phyloP scores from a whole-genome alignment of 2,797 vertebrate genomes.

The Synaphobranchus kaupii region DNA sequence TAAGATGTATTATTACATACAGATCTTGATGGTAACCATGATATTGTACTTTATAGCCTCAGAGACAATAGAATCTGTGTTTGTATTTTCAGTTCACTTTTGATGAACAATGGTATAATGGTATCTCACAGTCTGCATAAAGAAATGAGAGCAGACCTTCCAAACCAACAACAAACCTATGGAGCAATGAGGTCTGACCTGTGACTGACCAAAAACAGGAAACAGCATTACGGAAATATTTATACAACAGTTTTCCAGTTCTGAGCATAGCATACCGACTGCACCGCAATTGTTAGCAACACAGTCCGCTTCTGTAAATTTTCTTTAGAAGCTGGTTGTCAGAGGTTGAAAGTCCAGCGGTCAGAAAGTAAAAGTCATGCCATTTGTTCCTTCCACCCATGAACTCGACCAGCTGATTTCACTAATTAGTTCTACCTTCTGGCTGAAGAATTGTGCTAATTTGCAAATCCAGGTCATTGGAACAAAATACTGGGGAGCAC shows the following conservation, averaged over 20 bases:
- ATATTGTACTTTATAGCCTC: background rate
- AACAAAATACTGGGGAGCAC: too few species aligned
- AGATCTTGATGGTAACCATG: background rate
- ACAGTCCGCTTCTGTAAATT: background rate
- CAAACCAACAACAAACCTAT: background rate
- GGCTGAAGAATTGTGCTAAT: too few species aligned
- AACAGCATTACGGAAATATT: constrained; percentile 25
- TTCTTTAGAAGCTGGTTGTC: background rate
- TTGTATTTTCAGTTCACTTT: constrained; percentile 21
- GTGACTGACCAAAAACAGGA: constrained; percentile 38
- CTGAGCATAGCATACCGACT: background rate
- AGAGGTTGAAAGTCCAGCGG: too few species aligned
- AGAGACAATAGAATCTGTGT: constrained; percentile 19
- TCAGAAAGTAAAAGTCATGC: too few species aligned
- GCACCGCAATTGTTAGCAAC: too few species aligned
- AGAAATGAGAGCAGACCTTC: background rate
- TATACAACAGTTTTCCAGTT: constrained; percentile 13
- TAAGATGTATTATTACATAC: too few species aligned
- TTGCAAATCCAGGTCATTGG: too few species aligned
- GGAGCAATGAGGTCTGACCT: background rate
- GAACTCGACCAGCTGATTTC: too few species aligned
- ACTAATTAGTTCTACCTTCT: too few species aligned
- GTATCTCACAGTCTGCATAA: background rate
- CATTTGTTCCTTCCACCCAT: too few species aligned
- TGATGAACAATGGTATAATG: constrained; percentile 11